Evolutionary conservation across 2,113 vertebrate genomes (phyloP), one percentile per base, ranked within the genome.

Genomic region (Varanus salvator): DNA sequence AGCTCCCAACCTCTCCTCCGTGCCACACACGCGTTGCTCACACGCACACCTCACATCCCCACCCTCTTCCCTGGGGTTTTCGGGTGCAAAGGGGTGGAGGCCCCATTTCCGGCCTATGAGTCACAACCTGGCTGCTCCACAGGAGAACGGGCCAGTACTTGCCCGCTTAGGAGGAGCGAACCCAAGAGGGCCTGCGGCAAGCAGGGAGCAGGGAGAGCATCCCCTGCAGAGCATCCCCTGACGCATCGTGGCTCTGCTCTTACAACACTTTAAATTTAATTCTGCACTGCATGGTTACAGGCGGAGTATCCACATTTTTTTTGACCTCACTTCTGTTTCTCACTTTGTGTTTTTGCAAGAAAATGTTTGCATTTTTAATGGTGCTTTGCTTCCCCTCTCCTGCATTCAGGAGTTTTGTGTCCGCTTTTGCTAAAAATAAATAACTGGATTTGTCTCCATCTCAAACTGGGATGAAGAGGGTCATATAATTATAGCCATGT

Each of bases 71-170:
- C 34, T 2, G 29, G 38, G 38, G n/a, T 84, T 83, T 29, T n/a
- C 19, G 54, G 71, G 87, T 29, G 6, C 50, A 68, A 14, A 34
- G 78, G 34, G 80, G 54, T 87, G 78, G 44, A 75, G 69, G 21
- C 57, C 54, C 78, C 66, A 5, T 83, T 90, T 90, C 89, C 84
- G 21, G 89, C 8, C 3, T 0, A 12, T 90, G 85, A 90, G 31
- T 90, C 85, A 34, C 82, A 90, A 87, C 87, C 82, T 66, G 29
- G 77, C n/a, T 69, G 57, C 23, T 1, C 38, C 3, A 17, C 25
- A 17, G 12, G 23, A 23, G 57, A 66, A 60, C 85, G 78, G 78
- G 85, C 54, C 3, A 0, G 57, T 29, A 81, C 77, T 60, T 80
- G 84, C 68, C 68, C 74, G 2, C 52, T 44, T 44, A 14, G 21